These are phyloP conservation scores for Pomatostomus ruficeps DNA, from an alignment of 2,113 vertebrate genomes.

Conservation along the genomic window DNA sequence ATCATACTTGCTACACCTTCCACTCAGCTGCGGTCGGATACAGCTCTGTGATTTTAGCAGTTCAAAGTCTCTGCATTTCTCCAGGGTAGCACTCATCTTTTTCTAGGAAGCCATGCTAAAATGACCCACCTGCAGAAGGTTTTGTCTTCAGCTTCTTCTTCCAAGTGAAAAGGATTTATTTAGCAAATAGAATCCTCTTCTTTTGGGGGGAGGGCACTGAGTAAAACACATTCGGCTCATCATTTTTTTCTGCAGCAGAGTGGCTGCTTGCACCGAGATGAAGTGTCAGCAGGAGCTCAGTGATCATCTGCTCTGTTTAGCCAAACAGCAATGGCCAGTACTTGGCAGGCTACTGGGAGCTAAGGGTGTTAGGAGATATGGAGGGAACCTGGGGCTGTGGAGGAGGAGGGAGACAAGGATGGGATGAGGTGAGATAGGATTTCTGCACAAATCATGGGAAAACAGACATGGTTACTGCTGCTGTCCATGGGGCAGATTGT, in stretches of 20 bases:
- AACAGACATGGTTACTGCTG: background rate
- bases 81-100: background rate
- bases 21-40: rapidly evolving
- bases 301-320: background rate
- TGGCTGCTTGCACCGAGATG: background rate
- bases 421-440: background rate
- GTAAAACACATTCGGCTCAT: background rate
- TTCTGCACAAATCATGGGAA: background rate
- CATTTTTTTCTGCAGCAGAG: background rate
- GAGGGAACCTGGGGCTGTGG: background rate
- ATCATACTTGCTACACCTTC: background rate
- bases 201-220: background rate
- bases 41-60: background rate
- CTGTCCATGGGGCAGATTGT: background rate
- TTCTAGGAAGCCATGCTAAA: background rate
- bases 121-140: background rate
- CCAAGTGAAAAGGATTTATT: background rate
- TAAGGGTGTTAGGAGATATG: background rate
- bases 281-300: background rate
- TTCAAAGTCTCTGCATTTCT: background rate
- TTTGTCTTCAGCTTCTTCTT: background rate
- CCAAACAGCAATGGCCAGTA: background rate
- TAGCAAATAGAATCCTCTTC: background rate
- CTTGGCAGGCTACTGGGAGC: background rate
- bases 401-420: background rate